Percentiles rank a stretch among this genome's conserved stretches.
phyloP scores from a whole-genome alignment of 2,888 invertebrate species.

The Coronaproctus castanopsis region DNA sequence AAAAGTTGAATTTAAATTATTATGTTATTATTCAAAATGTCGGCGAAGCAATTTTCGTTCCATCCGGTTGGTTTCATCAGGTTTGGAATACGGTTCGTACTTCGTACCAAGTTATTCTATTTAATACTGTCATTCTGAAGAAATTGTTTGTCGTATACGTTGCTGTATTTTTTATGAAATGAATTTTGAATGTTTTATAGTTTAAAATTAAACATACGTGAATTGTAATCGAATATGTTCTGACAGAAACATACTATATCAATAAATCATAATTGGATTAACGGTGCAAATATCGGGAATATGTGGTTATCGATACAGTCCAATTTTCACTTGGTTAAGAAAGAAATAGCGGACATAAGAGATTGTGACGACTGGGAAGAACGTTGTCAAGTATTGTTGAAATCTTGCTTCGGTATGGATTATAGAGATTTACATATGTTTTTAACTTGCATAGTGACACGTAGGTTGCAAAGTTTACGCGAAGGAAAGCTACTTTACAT shows the following conservation, averaged over 20 bases:
- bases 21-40: slow-evolving; percentile 45
- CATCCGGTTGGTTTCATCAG: slow-evolving; percentile 94
- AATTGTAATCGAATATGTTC: no score
- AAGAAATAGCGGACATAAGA: slow-evolving; percentile 58
- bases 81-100: slow-evolving; percentile 62
- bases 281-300: slow-evolving; percentile 59
- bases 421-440: slow-evolving; percentile 45
- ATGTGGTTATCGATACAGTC: slow-evolving; percentile 48
- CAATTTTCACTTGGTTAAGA: slow-evolving; percentile 44
- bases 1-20: not conserved
- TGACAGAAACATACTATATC: slow-evolving; percentile 70
- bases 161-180: no score
- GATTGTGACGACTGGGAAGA: slow-evolving; percentile 41
- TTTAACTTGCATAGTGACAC: slow-evolving; percentile 39
- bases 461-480: slow-evolving; percentile 33
- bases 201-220: no score
- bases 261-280: slow-evolving; percentile 94
- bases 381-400: slow-evolving; percentile 64
- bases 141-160: no score
- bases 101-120: no score
- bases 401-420: slow-evolving; percentile 57
- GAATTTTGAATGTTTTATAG: no score
- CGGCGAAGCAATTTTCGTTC: slow-evolving; percentile 85
- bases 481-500: slow-evolving; percentile 23
- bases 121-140: no score